phyloP scores from a whole-genome alignment of 2,113 vertebrate genomes.

The Galeopterus variegatus region DNA sequence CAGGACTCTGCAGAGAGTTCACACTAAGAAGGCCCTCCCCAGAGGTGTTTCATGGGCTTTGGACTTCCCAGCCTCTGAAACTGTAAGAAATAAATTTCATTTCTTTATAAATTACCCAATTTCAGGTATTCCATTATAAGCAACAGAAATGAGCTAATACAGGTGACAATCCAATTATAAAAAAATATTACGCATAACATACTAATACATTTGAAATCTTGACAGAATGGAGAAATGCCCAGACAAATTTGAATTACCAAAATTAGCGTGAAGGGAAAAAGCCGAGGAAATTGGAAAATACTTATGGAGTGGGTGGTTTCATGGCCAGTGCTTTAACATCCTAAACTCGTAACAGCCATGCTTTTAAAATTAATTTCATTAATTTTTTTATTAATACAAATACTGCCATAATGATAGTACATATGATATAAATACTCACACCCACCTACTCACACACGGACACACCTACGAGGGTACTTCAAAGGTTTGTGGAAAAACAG shows the following conservation, averaged over 20 bases:
- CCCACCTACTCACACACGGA: not conserved
- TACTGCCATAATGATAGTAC: not conserved
- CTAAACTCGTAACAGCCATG: not conserved
- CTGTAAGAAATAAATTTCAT: no score
- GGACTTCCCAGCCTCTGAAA: no score
- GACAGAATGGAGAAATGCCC: not conserved
- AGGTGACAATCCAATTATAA: not conserved
- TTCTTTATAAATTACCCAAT: no score
- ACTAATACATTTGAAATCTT: not conserved
- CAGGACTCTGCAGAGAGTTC: no score
- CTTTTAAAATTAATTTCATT: not conserved
- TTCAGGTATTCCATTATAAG: no score
- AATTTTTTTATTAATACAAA: not conserved
- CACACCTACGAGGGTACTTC: not conserved
- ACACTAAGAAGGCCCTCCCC: no score
- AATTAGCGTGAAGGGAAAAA: constrained; percentile 26
- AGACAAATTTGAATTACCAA: constrained; percentile 28
- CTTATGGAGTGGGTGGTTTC: not conserved
- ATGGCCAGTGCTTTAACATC: not conserved
- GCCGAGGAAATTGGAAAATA: not conserved
- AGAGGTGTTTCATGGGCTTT: no score
- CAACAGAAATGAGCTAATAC: no score
- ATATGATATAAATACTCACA: not conserved
- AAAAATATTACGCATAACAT: not conserved
- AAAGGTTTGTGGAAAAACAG: no score